Evolutionary conservation across 2,113 vertebrate species (phyloP), one percentile per base, ranked within the genome.

Genomic region (Progne subis): DNA sequence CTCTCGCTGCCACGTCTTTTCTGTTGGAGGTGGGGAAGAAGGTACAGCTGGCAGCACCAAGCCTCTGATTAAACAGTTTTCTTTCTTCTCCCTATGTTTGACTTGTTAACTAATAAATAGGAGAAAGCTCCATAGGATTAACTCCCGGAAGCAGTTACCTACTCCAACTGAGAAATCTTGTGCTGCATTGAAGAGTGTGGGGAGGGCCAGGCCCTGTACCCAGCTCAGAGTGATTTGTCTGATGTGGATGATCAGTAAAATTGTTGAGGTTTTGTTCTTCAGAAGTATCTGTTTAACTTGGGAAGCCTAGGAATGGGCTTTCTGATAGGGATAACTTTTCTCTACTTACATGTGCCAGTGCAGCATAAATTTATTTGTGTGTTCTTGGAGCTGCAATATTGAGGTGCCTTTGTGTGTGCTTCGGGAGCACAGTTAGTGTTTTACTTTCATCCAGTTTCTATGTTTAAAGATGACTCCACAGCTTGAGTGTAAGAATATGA

Each of bases 1-100:
- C 79, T 94, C 68, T 37, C 23, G 13, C 76, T 98, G 97, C 98
- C 98, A 98, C 86, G 92, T 98, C 94, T 97, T 87, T 83, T 92
- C 77, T 49, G 87, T 23, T 76, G 32, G 92, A 93, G 81, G 39
- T 8, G 37, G 79, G 37, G 70, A 67, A 78, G 80, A 67, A 87
- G 84, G 61, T 75, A 52, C 12, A 8, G 18, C 67, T 91, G 92
- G 74, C 74, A 87, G 83, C 52, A 74, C 1, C 26, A 75, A 84
- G 46, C 53, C 28, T 46, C 71, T 67, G 21, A 56, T 50, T 49
- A 84, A 77, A 78, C 32, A 8, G 44, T 55, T 65, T 50, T 65
- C 61, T 64, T 49, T 57, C 31, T 82, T 61, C 47, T 85, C 47
- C 13, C 15, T 0, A 0, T 47, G 26, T 82, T 92, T 87, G 61